Percentiles rank a stretch among this genome's conserved stretches.
These are phyloP conservation scores for Garrulus glandarius DNA, from an alignment of 2,797 vertebrate species.

Conservation along the genomic window DNA sequence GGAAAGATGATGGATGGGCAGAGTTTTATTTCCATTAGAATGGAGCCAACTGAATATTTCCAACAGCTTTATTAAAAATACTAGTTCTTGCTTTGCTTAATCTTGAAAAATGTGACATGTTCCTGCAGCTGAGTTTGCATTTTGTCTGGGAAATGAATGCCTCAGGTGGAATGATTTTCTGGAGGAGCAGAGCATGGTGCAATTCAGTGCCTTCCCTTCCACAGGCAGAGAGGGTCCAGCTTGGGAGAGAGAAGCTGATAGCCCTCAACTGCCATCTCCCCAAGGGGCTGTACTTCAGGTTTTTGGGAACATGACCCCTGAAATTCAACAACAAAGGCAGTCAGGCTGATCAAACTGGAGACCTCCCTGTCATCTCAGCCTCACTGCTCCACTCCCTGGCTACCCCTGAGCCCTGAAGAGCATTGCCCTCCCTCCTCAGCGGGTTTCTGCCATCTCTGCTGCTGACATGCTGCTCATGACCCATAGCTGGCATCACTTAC, in stretches of 20 bases:
- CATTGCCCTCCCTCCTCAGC: not conserved
- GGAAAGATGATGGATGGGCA: slow-evolving; percentile 39
- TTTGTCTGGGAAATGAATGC: not conserved
- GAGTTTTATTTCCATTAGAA: slow-evolving; percentile 31
- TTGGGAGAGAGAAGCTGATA: not conserved
- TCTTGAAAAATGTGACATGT: slow-evolving; percentile 26
- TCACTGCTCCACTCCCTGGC: not conserved
- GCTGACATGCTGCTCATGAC: not conserved
- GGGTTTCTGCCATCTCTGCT: not conserved
- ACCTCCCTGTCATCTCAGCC: not conserved
- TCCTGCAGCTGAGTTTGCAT: slow-evolving; percentile 36
- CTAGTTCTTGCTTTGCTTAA: not conserved
- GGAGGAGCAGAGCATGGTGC: not conserved
- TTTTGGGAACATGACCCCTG: not conserved
- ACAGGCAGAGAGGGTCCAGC: not conserved
- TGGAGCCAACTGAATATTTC: slow-evolving; percentile 13
- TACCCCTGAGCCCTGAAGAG: not conserved
- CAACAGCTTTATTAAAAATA: slow-evolving; percentile 36
- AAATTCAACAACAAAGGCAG: not conserved
- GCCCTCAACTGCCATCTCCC: no score
- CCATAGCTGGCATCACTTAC: fast-evolving
- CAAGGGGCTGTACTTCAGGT: no score
- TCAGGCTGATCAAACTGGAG: not conserved
- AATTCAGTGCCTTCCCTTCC: not conserved
- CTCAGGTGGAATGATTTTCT: not conserved